phyloP scores from a whole-genome alignment of 2,797 vertebrate species.

The Microchirus variegatus region DNA sequence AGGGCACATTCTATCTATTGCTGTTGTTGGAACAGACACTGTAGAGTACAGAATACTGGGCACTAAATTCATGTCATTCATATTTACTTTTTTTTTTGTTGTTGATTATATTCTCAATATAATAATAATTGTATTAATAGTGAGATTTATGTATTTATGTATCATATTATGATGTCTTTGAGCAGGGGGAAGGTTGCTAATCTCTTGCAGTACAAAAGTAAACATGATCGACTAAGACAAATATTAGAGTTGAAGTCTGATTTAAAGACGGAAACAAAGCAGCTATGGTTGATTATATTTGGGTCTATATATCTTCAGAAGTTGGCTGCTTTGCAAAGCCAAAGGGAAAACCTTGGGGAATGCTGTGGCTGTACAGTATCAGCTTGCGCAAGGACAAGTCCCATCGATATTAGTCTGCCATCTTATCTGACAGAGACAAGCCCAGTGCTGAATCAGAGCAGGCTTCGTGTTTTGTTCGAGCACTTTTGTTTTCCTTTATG shows the following conservation, averaged over 20 bases:
- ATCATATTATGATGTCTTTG: no score
- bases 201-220: not conserved
- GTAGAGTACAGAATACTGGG: no score
- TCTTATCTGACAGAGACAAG: slow-evolving; percentile 73
- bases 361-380: slow-evolving; percentile 61
- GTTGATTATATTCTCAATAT: no score
- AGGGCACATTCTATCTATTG: no score
- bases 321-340: slow-evolving; percentile 51
- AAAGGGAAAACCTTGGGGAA: slow-evolving; percentile 55
- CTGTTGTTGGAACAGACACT: no score
- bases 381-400: slow-evolving; percentile 69
- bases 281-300: no score
- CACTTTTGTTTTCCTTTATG: slow-evolving; percentile 42
- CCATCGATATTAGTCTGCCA: slow-evolving; percentile 79
- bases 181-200: not conserved
- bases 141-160: not conserved
- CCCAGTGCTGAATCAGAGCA: slow-evolving; percentile 68
- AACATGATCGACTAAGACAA: not conserved
- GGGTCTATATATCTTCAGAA: slow-evolving; percentile 54
- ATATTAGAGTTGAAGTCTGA: not conserved
- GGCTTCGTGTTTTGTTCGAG: slow-evolving; percentile 51
- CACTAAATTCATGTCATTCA: no score
- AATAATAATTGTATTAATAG: no score
- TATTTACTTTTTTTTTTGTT: no score
- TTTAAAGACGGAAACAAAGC: no score